Base-by-base conservation (phyloP, 2,797 vertebrate genomes). In the Gymnoscopelus braueri region DNA sequence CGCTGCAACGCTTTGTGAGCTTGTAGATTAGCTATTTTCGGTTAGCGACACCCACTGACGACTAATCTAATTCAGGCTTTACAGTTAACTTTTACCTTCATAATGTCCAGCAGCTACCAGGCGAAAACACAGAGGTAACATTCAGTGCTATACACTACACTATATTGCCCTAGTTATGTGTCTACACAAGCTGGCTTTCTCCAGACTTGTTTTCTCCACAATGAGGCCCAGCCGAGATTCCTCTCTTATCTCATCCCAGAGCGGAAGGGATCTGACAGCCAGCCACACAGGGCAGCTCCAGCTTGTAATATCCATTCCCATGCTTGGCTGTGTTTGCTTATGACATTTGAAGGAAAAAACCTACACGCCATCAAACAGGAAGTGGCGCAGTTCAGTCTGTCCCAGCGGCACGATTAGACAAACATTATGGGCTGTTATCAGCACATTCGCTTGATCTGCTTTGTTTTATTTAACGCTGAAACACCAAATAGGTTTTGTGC, bases 241-340 rank as follows among this genome's bases (percentile, higher is more conserved):
- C 55, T 75, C 29, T 71, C 72, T 85, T 82, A 84, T 88, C 66
- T 69, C 50, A 24, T 44, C 60, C 52, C 3, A 10, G 57, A 73
- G 73, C 2, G 11, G 77, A 87, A 77, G 52, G 6, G 23, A 81
- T 80, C 59, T 54, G 71, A 79, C 72, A 50, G 57, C 63, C 72
- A 50, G 57, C 60, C 39, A 11, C 64, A 60, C 61, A 71, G 69
- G 69, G 52, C 15, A 35, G 65, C 35, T 47, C 56, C 62, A 65
- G 70, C 71, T 77, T 59, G 5, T 55, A 55, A 44, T 68, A 62
- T 67, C 52, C 65, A 67, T 83, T 63, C 53, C 69, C 61, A 71
- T 51, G 39, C 48, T 5, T 24, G n/a, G 44, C 54, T 58, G 13
- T 15, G 54, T 64, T 23, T 32, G 32, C 11, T 12, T 49, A 35